These are phyloP conservation scores for Lobophora halterata DNA, from an alignment of 2,888 invertebrate species.

Conservation along the genomic window DNA sequence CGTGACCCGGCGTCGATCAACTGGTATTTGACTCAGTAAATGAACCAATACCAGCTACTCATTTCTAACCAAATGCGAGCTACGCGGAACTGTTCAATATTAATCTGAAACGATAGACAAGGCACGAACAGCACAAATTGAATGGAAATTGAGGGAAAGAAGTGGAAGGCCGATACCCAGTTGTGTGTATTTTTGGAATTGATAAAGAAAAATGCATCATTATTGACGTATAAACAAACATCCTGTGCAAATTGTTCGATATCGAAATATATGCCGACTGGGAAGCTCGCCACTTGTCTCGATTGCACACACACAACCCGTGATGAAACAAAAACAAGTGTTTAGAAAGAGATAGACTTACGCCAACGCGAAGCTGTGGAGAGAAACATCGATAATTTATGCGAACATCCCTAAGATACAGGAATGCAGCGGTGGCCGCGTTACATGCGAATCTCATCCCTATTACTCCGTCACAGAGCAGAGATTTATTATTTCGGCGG, in stretches of 20 bases:
- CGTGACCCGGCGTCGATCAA: constrained; percentile 77
- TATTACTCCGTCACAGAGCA: constrained; percentile 15
- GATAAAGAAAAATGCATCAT: constrained; percentile 26
- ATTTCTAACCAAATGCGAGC: constrained; percentile 58
- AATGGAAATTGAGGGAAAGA: constrained; percentile 2
- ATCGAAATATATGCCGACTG: constrained; percentile 44
- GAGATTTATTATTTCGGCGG: constrained; percentile 26
- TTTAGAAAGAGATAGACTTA: constrained; percentile 61
- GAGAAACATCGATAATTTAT: constrained; percentile 79
- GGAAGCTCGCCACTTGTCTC: constrained; percentile 59
- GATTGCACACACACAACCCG: too few relatives aligned
- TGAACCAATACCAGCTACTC: constrained; percentile 55
- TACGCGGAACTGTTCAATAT: constrained; percentile 48
- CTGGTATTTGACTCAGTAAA: constrained; percentile 72
- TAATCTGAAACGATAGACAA: constrained; percentile 26
- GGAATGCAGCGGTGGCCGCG: constrained; percentile 56
- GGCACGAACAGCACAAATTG: constrained; percentile 14
- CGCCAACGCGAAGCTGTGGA: constrained; percentile 56
- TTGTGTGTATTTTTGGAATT: constrained; percentile 14
- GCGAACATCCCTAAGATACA: constrained; percentile 76
- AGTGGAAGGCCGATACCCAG: too few relatives aligned
- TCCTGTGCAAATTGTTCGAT: constrained; percentile 35
- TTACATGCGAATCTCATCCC: constrained; percentile 34
- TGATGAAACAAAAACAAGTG: constrained; percentile 72
- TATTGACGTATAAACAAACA: constrained; percentile 41